Conservation (phyloP, 2,797 vertebrate genomes). For the Toxotes lorentzi region DNA sequence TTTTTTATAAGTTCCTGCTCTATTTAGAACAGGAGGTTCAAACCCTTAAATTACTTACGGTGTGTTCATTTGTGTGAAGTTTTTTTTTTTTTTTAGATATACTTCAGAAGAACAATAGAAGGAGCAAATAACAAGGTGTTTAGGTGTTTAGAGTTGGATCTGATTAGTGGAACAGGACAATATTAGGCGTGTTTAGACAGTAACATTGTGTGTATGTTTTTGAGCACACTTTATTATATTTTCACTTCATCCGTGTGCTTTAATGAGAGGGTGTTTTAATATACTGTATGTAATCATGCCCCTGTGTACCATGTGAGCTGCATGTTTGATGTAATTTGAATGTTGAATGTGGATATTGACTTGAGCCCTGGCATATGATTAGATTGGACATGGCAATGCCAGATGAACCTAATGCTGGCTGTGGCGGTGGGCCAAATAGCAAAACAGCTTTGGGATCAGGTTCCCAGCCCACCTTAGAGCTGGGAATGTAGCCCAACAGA, state of each 20-base stretch:
- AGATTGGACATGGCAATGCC: slow-evolving; percentile 56
- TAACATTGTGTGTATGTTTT: slow-evolving; percentile 22
- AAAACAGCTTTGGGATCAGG: slow-evolving; percentile 60
- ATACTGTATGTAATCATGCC: slow-evolving; percentile 17
- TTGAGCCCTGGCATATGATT: slow-evolving; percentile 50
- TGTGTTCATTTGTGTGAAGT: slow-evolving; percentile 25
- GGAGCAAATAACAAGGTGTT: slow-evolving; percentile 15
- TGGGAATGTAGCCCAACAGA: slow-evolving; percentile 62
- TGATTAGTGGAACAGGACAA: slow-evolving; percentile 36
- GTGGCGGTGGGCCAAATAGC: slow-evolving; percentile 52
- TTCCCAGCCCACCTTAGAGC: slow-evolving; percentile 71
- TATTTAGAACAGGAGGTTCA: slow-evolving; percentile 43
- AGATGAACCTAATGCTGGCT: slow-evolving; percentile 55
- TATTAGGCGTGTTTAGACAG: slow-evolving; percentile 11
- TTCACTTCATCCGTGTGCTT: not conserved
- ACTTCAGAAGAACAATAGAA: slow-evolving; percentile 39
- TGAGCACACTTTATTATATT: not conserved
- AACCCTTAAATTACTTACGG: slow-evolving; percentile 40
- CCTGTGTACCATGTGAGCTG: slow-evolving; percentile 11
- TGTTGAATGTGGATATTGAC: slow-evolving; percentile 50
- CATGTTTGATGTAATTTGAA: slow-evolving; percentile 33
- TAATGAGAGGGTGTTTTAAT: slow-evolving; percentile 5
- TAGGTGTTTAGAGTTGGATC: not conserved
- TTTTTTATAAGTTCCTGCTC: slow-evolving; percentile 33
- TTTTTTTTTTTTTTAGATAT: not conserved